Conservation (phyloP, 2,888 invertebrate genomes). For the Caenorhabditis zanzibari region DNA sequence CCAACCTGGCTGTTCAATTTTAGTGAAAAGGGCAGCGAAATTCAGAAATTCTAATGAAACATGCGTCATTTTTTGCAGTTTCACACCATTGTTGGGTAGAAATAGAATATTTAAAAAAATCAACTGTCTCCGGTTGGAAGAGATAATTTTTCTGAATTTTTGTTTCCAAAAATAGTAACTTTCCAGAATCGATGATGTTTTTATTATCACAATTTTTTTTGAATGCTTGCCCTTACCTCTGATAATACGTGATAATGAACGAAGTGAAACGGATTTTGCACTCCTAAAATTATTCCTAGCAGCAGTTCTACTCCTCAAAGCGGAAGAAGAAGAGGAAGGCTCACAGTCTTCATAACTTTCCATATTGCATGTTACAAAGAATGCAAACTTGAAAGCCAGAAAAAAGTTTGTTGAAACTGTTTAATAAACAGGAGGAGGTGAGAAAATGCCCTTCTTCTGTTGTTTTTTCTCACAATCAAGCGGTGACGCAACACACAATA, state of each 20-base stretch:
- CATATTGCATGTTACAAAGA: neutral
- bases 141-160: neutral
- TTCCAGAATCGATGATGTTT: conserved; percentile 33
- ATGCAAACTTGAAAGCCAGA: neutral
- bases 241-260: conserved; percentile 50
- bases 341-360: neutral
- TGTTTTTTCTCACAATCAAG: conserved; percentile 36
- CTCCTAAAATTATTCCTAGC: conserved; percentile 3
- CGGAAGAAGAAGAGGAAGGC: neutral
- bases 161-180: conserved; percentile 38
- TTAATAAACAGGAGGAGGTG: conserved; percentile 17
- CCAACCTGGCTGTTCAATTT: conserved; percentile 19
- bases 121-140: conserved; percentile 18
- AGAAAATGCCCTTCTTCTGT: conserved; percentile 25
- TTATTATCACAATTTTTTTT: conserved; percentile 29
- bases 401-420: conserved; percentile 5
- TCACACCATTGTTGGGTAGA: neutral
- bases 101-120: neutral
- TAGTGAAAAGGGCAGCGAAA: conserved; percentile 8
- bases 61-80: conserved; percentile 16
- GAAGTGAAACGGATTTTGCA: conserved; percentile 40
- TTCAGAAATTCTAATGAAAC: conserved; percentile 20
- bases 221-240: conserved; percentile 45
- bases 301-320: conserved; percentile 21
- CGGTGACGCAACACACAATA: conserved; percentile 51